Base-by-base conservation (phyloP, 2,888 invertebrate species). In the Danaus chrysippus region DNA sequence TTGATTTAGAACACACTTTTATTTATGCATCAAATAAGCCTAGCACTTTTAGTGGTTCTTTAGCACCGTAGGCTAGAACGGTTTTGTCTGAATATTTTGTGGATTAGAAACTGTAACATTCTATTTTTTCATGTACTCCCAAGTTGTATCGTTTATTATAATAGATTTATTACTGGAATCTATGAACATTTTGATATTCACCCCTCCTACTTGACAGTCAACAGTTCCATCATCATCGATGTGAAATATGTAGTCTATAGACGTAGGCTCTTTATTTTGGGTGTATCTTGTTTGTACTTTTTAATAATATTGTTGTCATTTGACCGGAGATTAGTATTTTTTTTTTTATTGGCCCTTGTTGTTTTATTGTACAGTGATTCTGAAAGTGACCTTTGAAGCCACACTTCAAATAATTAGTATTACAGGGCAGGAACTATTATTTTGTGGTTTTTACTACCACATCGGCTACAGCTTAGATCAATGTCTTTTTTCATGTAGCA, bases 21-120 rank as follows among this genome's bases (percentile, higher is more conserved):
- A 70, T 61, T 13, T 17, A 1, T 0, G 70, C 58, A 9, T 71
- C 69, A 67, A 74, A 72, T 10, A 69, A 70, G 3, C 71, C 71
- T 43, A 65, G 8, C 5, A 70, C 44, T 19, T 54, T 63, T 9
- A 74, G 42, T 3, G 72, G 71, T 12, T 13, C 17, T 6, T 59
- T 49, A 46, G 58, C 60, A 9, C 72, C 74, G 44, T 72, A 73
- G 8, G 70, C 68, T 17, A 66, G 9, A 23, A 72, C 67, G 0
- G 10, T 58, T 62, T 68, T 68, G 12, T 68, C 58, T 10, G 68
- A 56, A 13, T 43, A 54, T 10, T 54, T 57, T 41, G 13, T 55
- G 46, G 54, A 42, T 56, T 60, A 10, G 11, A 49, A 41, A 55
- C 23, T 46, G n/a, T n/a, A 9, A 60, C 60, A 3, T 46, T n/a